Percentiles rank a stretch among this genome's conserved stretches.
Conservation (phyloP, 2,888 invertebrate species). For the Agelastica alni region DNA sequence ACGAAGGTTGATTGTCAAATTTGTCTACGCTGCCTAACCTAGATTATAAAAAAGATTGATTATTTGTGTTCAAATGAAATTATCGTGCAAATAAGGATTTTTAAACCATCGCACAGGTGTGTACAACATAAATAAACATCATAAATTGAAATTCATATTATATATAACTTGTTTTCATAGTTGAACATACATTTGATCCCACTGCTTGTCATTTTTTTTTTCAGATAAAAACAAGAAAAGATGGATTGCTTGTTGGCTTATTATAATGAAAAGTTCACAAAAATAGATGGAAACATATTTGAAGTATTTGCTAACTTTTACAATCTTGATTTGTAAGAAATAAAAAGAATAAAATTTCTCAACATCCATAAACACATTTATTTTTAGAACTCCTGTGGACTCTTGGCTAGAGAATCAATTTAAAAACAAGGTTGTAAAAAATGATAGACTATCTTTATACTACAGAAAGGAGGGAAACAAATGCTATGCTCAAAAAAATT, state of each 20-base stretch:
- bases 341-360: slow-evolving; percentile 7
- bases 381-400: slow-evolving; percentile 48
- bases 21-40: slow-evolving; percentile 29
- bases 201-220: slow-evolving; percentile 15
- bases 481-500: slow-evolving; percentile 61
- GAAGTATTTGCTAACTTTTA: slow-evolving; percentile 47
- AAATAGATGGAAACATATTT: slow-evolving; percentile 46
- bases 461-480: slow-evolving; percentile 63
- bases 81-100: slow-evolving; percentile 6
- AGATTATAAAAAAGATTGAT: slow-evolving; percentile 21
- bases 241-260: slow-evolving; percentile 48
- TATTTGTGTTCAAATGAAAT: slow-evolving; percentile 37
- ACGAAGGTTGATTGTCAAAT: slow-evolving; percentile 20
- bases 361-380: slow-evolving; percentile 20
- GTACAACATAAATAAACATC: background rate
- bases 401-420: slow-evolving; percentile 51
- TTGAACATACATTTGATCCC: slow-evolving; percentile 1
- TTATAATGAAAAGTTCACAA: slow-evolving; percentile 46
- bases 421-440: slow-evolving; percentile 48
- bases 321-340: slow-evolving; percentile 44
- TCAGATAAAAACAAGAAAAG: slow-evolving; percentile 20
- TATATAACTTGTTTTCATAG: background rate
- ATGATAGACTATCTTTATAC: slow-evolving; percentile 46
- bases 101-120: slow-evolving; percentile 11
- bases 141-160: background rate